A percentile compares a stretch with the other conserved stretches of the same genome.
Evolutionary conservation across 1,140 invertebrate genomes (phyloP).

Genomic region (Neodiprion pinetum): DNA sequence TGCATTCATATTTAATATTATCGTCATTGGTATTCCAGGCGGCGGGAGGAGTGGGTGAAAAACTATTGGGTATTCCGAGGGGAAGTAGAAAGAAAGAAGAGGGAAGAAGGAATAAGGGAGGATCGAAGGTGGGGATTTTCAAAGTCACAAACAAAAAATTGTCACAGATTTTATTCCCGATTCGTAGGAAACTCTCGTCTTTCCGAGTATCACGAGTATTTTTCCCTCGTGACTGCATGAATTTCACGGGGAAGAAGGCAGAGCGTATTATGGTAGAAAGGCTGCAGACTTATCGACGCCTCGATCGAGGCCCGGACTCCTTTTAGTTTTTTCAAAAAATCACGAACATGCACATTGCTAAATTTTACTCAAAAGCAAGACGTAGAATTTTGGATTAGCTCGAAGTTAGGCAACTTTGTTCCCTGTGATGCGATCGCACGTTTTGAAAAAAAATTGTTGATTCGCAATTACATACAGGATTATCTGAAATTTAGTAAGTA

Average conservation of each 20-base stretch:
- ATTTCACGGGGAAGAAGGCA: not conserved
- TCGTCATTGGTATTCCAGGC: not conserved
- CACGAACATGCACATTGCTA: too few species aligned
- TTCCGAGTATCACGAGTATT: not conserved
- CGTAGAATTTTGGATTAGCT: too few species aligned
- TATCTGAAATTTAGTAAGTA: too few species aligned
- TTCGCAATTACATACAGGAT: too few species aligned
- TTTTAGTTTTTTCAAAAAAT: not conserved
- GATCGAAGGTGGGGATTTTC: too few species aligned
- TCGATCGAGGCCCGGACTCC: not conserved
- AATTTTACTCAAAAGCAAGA: too few species aligned
- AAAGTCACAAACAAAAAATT: too few species aligned
- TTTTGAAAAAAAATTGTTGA: too few species aligned
- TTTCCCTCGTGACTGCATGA: not conserved
- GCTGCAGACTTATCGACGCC: not conserved
- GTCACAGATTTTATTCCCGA: not conserved
- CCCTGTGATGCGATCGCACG: too few species aligned
- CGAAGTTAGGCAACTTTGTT: too few species aligned
- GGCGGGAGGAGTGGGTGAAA: not conserved
- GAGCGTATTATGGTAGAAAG: not conserved
- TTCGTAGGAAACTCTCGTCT: not conserved
- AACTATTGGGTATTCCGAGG: not conserved
- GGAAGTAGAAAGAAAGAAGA: not conserved
- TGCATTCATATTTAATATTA: conserved; percentile 1
- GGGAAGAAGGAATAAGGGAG: too few species aligned